Evolutionary conservation across 2,888 invertebrate species (phyloP).

Genomic region (Carpatolechia fugitivella): DNA sequence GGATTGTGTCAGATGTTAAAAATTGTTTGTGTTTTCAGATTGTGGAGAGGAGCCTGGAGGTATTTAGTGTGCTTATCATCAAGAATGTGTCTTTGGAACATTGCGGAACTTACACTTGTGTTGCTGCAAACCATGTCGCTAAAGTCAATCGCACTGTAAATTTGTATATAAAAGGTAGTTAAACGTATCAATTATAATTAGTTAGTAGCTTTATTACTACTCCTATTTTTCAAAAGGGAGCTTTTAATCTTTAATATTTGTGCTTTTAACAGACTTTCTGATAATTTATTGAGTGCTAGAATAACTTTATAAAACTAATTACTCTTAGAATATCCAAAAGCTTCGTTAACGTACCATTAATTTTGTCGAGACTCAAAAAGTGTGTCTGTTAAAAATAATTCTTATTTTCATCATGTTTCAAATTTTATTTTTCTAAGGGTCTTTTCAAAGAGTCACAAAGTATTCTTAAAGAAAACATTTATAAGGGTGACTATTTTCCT

Average conservation of each 20-base stretch:
- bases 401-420: neutral
- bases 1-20: neutral
- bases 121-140: constrained; percentile 85
- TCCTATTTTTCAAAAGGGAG: too few relatives aligned
- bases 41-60: constrained; percentile 83
- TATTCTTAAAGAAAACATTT: neutral
- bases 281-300: too few relatives aligned
- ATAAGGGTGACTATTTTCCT: neutral
- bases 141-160: constrained; percentile 85
- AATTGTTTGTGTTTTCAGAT: constrained; percentile 58
- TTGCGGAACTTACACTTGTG: constrained; percentile 86
- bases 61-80: constrained; percentile 84
- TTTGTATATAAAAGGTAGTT: constrained; percentile 86
- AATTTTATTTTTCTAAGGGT: neutral
- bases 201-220: too few relatives aligned
- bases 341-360: neutral
- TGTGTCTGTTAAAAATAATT: neutral
- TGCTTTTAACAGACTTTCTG: too few relatives aligned
- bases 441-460: neutral
- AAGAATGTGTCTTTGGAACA: constrained; percentile 84
- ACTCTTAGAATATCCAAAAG: too few relatives aligned
- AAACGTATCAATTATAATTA: too few relatives aligned
- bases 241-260: too few relatives aligned
- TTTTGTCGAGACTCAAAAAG: neutral
- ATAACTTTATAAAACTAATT: too few relatives aligned